A percentile compares a stretch with the other conserved stretches of the same genome.
phyloP scores from a whole-genome alignment of 1,140 invertebrate species.

The Neodiprion fabricii region DNA sequence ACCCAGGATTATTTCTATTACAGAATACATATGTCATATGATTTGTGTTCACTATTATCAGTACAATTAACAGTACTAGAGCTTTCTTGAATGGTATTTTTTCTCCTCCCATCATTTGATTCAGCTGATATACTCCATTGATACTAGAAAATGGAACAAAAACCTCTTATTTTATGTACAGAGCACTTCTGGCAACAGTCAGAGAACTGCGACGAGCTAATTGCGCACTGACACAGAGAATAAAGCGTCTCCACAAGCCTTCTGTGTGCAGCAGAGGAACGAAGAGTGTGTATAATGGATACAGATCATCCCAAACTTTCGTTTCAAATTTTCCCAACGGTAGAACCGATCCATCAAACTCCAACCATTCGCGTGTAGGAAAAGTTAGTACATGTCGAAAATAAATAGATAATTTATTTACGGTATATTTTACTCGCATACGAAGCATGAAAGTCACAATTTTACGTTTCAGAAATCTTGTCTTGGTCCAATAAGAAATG shows the following conservation, averaged over 20 bases:
- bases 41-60: too few species aligned
- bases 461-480: conserved; percentile 31
- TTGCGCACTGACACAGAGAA: conserved; percentile 12
- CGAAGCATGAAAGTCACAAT: background rate
- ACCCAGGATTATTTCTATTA: too few species aligned
- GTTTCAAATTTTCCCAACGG: background rate
- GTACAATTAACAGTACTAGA: too few species aligned
- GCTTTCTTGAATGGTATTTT: too few species aligned
- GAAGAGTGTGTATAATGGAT: background rate
- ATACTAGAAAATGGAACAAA: background rate
- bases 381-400: background rate
- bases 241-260: conserved; percentile 3
- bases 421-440: background rate
- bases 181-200: conserved; percentile 35
- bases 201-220: conserved; percentile 36
- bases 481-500: conserved; percentile 17
- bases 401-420: background rate
- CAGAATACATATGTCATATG: too few species aligned
- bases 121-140: too few species aligned
- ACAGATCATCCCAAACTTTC: background rate
- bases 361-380: background rate
- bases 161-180: conserved; percentile 19
- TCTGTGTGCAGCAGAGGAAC: background rate
- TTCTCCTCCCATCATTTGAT: too few species aligned
- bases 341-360: background rate